A percentile compares a stretch with the other conserved stretches of the same genome.
Evolutionary conservation across 1,140 invertebrate species (phyloP).

Genomic region (Lasioglossum albipes): DNA sequence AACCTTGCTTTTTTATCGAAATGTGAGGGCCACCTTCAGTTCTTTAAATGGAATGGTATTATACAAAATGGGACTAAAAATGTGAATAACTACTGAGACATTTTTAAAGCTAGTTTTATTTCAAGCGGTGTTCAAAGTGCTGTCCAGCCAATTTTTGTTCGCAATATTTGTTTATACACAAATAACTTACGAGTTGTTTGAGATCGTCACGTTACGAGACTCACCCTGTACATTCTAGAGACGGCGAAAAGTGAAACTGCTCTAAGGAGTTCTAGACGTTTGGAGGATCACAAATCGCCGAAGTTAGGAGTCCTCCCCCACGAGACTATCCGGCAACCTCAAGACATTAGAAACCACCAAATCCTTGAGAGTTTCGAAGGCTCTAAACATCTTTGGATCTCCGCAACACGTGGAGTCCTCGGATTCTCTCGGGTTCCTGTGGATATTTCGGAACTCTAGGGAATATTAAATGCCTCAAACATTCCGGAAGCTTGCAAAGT

Average conservation of each 20-base stretch:
- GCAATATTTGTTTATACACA: no score
- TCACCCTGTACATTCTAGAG: no score
- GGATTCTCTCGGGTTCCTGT: not conserved
- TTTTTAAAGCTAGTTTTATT: not conserved
- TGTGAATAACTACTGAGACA: no score
- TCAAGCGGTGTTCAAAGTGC: no score
- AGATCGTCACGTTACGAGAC: no score
- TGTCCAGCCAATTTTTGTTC: no score
- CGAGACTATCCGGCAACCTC: not conserved
- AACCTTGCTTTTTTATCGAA: no score
- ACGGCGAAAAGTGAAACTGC: not conserved
- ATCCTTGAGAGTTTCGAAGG: not conserved
- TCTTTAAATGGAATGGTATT: no score
- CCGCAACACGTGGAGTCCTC: not conserved
- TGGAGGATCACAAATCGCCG: not conserved
- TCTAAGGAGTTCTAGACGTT: not conserved
- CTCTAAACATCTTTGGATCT: not conserved
- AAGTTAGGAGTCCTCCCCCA: not conserved
- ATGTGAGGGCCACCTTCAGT: no score
- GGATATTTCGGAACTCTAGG: not conserved
- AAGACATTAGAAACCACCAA: not conserved
- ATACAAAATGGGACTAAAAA: no score
- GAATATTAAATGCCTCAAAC: not conserved
- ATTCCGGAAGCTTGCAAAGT: no score
- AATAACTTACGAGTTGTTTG: no score